phyloP scores from a whole-genome alignment of 2,888 invertebrate species.

The Apantesis nais region DNA sequence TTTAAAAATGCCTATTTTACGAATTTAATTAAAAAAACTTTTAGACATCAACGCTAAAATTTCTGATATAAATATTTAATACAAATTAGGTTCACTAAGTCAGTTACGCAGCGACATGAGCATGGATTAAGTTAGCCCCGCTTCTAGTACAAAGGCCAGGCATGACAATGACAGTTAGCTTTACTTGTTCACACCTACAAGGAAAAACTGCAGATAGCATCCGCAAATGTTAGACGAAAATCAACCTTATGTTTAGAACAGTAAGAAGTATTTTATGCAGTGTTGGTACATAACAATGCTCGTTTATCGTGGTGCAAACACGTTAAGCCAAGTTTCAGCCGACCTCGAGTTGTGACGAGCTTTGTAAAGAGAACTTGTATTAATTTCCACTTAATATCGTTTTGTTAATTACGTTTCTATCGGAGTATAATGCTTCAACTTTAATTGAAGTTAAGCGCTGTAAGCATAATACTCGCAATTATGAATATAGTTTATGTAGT shows the following conservation, averaged over 20 bases:
- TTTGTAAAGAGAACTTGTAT: conserved; percentile 62
- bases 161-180: conserved; percentile 74
- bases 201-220: conserved; percentile 30
- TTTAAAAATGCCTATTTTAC: background rate
- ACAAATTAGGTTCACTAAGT: conserved; percentile 60
- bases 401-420: conserved; percentile 56
- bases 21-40: background rate
- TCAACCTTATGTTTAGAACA: conserved; percentile 13
- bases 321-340: conserved; percentile 67
- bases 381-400: conserved; percentile 60
- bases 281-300: conserved; percentile 12
- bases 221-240: conserved; percentile 30
- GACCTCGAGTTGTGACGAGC: conserved; percentile 64
- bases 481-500: conserved; percentile 30
- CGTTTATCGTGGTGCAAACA: conserved; percentile 47
- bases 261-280: conserved; percentile 25
- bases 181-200: conserved; percentile 61
- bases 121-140: conserved; percentile 65
- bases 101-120: conserved; percentile 62
- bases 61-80: conserved; percentile 37
- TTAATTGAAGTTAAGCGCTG: conserved; percentile 49
- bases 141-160: conserved; percentile 65
- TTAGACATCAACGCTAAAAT: background rate
- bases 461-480: conserved; percentile 36
- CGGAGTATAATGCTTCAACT: conserved; percentile 50